phyloP scores from a whole-genome alignment of 2,888 invertebrate genomes.

The Rhamnusium bicolor region DNA sequence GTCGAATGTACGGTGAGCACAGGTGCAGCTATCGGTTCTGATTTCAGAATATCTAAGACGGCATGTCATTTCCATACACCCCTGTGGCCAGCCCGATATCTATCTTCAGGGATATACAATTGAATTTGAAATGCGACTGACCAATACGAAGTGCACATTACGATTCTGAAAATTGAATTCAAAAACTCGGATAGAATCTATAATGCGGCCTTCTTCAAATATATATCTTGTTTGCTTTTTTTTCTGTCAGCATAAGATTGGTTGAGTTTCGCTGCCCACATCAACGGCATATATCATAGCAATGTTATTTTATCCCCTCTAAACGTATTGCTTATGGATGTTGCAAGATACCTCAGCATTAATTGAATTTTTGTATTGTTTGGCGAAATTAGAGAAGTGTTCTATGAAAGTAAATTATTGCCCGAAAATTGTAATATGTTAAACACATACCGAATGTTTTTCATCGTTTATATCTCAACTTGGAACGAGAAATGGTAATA shows the following conservation, averaged over 20 bases:
- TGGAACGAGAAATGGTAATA: too few relatives aligned
- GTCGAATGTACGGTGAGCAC: conserved; percentile 60
- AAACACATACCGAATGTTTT: too few relatives aligned
- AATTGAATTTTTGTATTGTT: background rate
- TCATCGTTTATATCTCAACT: too few relatives aligned
- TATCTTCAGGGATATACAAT: conserved; percentile 71
- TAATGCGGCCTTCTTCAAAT: conserved; percentile 64
- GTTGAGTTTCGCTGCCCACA: conserved; percentile 37
- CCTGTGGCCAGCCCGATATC: conserved; percentile 67
- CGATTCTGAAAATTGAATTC: conserved; percentile 72
- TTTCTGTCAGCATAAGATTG: conserved; percentile 38
- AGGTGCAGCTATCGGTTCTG: conserved; percentile 69
- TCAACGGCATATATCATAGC: conserved; percentile 23
- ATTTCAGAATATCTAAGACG: conserved; percentile 70
- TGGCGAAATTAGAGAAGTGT: background rate
- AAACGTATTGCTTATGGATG: conserved; percentile 9
- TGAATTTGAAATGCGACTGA: conserved; percentile 71
- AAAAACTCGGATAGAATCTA: conserved; percentile 72
- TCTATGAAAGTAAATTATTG: too few relatives aligned
- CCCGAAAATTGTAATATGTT: too few relatives aligned
- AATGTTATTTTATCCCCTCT: conserved; percentile 12
- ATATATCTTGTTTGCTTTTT: conserved; percentile 54
- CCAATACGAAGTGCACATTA: conserved; percentile 71
- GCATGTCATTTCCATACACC: conserved; percentile 69
- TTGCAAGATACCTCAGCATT: background rate